phyloP scores from a whole-genome alignment of 2,888 invertebrate species.

The Electrophaes corylata region DNA sequence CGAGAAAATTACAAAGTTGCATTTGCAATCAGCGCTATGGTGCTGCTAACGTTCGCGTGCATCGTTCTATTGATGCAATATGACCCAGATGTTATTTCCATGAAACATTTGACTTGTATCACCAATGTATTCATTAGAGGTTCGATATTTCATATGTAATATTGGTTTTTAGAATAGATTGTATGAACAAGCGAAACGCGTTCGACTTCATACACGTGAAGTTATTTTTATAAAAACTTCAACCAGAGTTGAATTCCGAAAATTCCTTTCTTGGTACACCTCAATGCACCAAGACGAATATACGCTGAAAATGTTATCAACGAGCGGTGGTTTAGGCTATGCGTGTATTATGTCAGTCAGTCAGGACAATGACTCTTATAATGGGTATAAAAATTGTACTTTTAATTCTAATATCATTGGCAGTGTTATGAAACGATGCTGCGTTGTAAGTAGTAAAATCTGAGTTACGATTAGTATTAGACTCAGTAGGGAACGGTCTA shows the following conservation, averaged over 20 bases:
- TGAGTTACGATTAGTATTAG: slow-evolving; percentile 45
- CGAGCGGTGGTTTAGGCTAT: too few relatives aligned
- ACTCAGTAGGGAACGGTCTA: slow-evolving; percentile 41
- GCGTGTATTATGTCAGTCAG: too few relatives aligned
- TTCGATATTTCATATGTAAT: not conserved
- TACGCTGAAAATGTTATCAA: too few relatives aligned
- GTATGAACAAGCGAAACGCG: not conserved
- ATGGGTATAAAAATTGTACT: slow-evolving; percentile 19
- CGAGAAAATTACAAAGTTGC: slow-evolving; percentile 66
- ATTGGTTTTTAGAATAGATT: slow-evolving; percentile 1
- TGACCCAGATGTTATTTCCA: slow-evolving; percentile 73
- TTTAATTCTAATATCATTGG: slow-evolving; percentile 12
- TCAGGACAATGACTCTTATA: too few relatives aligned
- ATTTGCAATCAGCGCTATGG: slow-evolving; percentile 67
- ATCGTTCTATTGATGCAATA: slow-evolving; percentile 75
- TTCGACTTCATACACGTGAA: too few relatives aligned
- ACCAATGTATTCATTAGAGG: slow-evolving; percentile 22
- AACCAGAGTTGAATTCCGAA: too few relatives aligned
- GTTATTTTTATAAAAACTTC: too few relatives aligned
- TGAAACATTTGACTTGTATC: slow-evolving; percentile 55
- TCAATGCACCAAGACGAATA: too few relatives aligned
- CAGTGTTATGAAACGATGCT: slow-evolving; percentile 28
- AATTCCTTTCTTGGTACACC: too few relatives aligned
- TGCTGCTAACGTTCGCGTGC: slow-evolving; percentile 70
- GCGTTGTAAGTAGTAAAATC: slow-evolving; percentile 39